Evolutionary conservation across 2,113 vertebrate species (phyloP).

Genomic region (Hippocampus zosterae): DNA sequence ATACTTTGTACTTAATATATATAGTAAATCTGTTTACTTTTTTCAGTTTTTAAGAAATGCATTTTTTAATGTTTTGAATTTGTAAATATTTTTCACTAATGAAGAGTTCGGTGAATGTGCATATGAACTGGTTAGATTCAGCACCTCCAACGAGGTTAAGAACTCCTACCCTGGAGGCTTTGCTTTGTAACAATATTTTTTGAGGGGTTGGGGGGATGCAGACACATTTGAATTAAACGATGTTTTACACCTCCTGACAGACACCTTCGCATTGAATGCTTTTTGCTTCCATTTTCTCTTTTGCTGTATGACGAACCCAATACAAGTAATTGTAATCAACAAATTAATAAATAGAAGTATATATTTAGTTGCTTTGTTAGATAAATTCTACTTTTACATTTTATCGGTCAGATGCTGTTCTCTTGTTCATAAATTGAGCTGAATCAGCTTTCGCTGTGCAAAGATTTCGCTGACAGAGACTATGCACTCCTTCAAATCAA

Average conservation of each 20-base stretch:
- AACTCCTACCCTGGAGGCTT: neutral
- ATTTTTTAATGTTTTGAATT: too few relatives aligned
- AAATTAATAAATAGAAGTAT: neutral
- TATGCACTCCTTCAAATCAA: neutral
- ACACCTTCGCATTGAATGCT: neutral
- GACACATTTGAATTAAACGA: neutral
- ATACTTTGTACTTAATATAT: too few relatives aligned
- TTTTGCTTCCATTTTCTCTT: neutral
- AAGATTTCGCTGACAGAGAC: too few relatives aligned
- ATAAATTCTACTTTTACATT: neutral
- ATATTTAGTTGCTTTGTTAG: neutral
- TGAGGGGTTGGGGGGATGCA: too few relatives aligned
- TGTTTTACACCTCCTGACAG: neutral
- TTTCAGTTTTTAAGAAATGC: too few relatives aligned
- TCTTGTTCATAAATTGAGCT: neutral
- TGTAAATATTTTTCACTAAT: too few relatives aligned
- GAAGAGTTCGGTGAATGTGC: too few relatives aligned
- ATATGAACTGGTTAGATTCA: too few relatives aligned
- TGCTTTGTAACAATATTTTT: neutral
- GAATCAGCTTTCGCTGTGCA: too few relatives aligned
- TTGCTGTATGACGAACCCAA: neutral
- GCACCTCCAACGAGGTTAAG: too few relatives aligned
- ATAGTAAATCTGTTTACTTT: too few relatives aligned
- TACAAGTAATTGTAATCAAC: neutral
- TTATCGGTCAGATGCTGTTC: neutral